phyloP scores from a whole-genome alignment of 2,797 vertebrate genomes.

The Rhabdophis nuchalis region DNA sequence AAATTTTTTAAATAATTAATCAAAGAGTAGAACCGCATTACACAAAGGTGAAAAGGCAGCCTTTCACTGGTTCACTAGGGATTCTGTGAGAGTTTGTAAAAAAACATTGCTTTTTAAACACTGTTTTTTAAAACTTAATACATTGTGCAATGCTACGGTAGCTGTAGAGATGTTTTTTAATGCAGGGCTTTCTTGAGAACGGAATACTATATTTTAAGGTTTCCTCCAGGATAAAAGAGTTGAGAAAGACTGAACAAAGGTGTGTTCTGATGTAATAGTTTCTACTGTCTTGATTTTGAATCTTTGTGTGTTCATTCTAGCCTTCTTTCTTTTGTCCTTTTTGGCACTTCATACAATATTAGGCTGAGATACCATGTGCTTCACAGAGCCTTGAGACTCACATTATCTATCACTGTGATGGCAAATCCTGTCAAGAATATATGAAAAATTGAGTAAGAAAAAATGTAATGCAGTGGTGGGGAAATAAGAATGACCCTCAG shows the following conservation, averaged over 20 bases:
- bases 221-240: neutral
- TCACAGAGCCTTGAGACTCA: constrained; percentile 13
- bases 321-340: neutral
- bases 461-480: neutral
- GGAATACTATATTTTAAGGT: neutral
- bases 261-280: neutral
- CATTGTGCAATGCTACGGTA: neutral
- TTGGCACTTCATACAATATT: neutral
- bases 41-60: neutral
- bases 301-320: neutral
- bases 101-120: neutral
- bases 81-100: neutral
- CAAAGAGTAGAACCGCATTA: neutral
- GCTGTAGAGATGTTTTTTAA: neutral
- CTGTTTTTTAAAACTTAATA: neutral
- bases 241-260: neutral
- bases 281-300: neutral
- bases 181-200: neutral
- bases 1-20: neutral
- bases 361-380: neutral
- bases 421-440: constrained; percentile 3
- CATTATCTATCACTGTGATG: constrained; percentile 12
- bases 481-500: neutral
- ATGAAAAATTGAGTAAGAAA: neutral
- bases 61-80: neutral